Evolutionary conservation across 2,797 vertebrate genomes (phyloP).

Genomic region (Rhabdomys pumilio): DNA sequence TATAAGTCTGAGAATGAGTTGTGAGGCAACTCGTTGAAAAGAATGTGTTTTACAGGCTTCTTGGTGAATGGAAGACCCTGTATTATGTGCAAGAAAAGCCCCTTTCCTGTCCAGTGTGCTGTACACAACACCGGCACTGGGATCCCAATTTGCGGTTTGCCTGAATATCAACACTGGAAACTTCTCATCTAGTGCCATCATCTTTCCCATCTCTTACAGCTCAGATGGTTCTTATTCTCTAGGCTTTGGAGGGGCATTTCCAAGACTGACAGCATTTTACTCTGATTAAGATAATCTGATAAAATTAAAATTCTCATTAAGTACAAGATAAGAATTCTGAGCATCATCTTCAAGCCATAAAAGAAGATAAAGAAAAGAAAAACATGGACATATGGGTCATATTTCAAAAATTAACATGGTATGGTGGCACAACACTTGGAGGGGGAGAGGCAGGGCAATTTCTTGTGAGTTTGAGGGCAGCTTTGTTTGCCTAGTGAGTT

Average conservation of each 20-base stretch:
- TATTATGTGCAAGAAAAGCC: background rate
- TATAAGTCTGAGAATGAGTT: constrained; percentile 47
- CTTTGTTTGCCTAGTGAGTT: background rate
- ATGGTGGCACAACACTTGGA: too few species aligned
- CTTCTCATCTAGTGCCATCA: background rate
- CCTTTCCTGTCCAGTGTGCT: rapidly evolving
- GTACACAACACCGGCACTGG: rapidly evolving
- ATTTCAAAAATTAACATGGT: background rate
- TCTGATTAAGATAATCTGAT: constrained; percentile 57
- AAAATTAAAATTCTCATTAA: constrained; percentile 42
- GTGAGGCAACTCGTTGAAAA: background rate
- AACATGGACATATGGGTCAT: background rate
- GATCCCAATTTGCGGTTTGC: background rate
- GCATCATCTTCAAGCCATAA: too few species aligned
- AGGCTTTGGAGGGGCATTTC: background rate
- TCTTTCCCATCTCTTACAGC: too few species aligned
- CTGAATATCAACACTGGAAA: background rate
- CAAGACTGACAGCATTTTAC: constrained; percentile 1
- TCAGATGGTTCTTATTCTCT: background rate
- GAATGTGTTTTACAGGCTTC: constrained; percentile 30
- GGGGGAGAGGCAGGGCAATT: background rate
- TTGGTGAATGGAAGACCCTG: background rate
- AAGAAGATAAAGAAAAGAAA: background rate
- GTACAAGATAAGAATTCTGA: background rate
- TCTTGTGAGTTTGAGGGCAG: background rate